These are phyloP conservation scores for Euwallacea similis DNA, from an alignment of 1,140 invertebrate species.

Conservation along the genomic window DNA sequence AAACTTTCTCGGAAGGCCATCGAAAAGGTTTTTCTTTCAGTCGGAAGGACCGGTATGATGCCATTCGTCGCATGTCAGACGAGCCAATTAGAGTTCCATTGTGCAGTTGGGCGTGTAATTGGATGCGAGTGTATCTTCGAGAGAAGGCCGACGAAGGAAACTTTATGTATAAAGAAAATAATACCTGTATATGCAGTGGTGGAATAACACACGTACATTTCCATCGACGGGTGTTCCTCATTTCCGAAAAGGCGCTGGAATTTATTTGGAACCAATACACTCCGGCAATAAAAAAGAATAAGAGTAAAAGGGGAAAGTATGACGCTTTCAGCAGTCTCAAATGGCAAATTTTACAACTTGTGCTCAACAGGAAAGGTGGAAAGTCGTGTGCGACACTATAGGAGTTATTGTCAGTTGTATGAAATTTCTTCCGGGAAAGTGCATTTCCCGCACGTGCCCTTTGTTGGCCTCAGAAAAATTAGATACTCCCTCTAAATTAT, in stretches of 20 bases:
- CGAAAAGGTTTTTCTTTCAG: neutral
- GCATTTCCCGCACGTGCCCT: no score
- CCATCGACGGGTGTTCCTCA: no score
- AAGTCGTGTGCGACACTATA: neutral
- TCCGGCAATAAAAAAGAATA: conserved; percentile 1
- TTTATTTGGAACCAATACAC: conserved; percentile 7
- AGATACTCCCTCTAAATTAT: neutral
- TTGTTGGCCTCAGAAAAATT: no score
- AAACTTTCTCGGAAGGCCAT: neutral
- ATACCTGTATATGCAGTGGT: no score
- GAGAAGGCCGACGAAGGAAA: no score
- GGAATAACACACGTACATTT: no score
- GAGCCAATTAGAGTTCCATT: no score
- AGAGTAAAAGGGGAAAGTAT: neutral
- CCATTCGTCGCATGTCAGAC: no score
- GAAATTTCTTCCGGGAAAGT: no score
- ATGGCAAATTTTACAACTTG: conserved; percentile 9
- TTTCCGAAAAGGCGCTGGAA: neutral
- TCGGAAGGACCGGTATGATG: neutral
- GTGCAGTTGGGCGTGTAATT: no score
- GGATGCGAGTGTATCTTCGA: no score
- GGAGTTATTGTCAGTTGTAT: neutral
- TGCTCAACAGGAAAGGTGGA: neutral
- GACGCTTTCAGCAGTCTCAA: neutral
- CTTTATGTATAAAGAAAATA: no score